Base-by-base conservation (phyloP, 1,140 invertebrate genomes). In the Rhagoletis pomonella region DNA sequence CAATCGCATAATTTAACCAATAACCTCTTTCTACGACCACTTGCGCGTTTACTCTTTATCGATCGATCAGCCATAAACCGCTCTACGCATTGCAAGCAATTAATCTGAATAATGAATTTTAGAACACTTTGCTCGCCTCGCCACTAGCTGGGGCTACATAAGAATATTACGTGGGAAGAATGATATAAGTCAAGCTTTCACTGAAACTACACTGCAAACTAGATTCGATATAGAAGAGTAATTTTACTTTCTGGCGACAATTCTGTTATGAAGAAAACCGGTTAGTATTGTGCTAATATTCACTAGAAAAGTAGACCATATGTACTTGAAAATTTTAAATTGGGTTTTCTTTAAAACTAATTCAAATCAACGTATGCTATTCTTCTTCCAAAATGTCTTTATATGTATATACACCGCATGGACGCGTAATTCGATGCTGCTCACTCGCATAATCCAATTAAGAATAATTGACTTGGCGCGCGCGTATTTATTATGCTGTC, bases 401-500 rank as follows among this genome's bases (percentile, higher is more conserved):
- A 62, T 17, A 14, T 62, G 60, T 12, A n/a, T 29, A 29, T 29
- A 29, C 29, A 29, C 29, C 29, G 60, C 14, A 62, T 55, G 9
- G 39, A 73, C 42, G 5, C 1, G 6, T 73, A n/a, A 44, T 44
- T 44, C 73, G 5, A 17, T 73, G 69, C 47, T 50, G 67, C n/a
- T 60, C 44, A 85, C 55, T 62, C 42, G 58, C 84, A 85, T 85
- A 85, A 85, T 85, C 84, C 84, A 85, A 85, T 85, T 85, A 85
- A 62, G 55, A 85, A 60, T 85, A 85, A 85, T 85, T 85, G 84
- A 85, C 84, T 85, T 85, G 84, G 84, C 84, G 84, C 84, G 84
- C 84, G 84, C 84, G 59, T 85, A 59, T 85, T 85, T 44, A 85
- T 60, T 85, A 62, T 85, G 84, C 58, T 85, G 59, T 59, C 59